Evolutionary conservation across 2,113 vertebrate species (phyloP).

Genomic region (Carlito syrichta): DNA sequence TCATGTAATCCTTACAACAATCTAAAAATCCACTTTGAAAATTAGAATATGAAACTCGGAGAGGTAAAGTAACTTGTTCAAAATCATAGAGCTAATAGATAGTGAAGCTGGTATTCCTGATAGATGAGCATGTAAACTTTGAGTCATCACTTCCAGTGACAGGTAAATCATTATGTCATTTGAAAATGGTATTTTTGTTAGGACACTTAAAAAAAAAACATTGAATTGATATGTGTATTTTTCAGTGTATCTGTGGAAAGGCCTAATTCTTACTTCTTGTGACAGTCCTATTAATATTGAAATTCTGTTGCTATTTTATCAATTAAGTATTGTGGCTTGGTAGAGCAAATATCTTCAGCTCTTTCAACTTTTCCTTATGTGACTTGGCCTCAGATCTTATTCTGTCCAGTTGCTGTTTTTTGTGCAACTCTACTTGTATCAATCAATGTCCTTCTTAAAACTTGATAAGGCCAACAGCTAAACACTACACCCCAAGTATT

Average conservation of each 20-base stretch:
- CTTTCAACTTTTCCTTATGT: background rate
- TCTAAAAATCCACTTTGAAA: background rate
- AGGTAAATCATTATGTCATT: background rate
- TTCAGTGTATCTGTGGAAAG: background rate
- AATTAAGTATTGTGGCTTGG: background rate
- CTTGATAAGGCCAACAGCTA: background rate
- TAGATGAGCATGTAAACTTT: background rate
- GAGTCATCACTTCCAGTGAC: background rate
- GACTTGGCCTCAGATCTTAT: background rate
- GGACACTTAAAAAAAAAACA: background rate
- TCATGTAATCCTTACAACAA: background rate
- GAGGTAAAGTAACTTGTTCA: background rate
- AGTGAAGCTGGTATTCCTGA: background rate
- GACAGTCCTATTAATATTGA: background rate
- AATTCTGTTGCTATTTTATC: background rate
- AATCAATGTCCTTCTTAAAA: background rate
- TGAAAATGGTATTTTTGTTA: background rate
- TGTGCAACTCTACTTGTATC: background rate
- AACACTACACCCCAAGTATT: background rate
- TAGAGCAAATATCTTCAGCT: background rate
- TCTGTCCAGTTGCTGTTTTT: background rate
- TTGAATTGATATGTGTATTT: background rate
- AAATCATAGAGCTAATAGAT: background rate
- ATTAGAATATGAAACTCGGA: background rate
- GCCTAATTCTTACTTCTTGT: background rate